Evolutionary conservation across 1,140 invertebrate species (phyloP), one percentile per base, ranked within the genome.

Genomic region (Mamestra configurata): DNA sequence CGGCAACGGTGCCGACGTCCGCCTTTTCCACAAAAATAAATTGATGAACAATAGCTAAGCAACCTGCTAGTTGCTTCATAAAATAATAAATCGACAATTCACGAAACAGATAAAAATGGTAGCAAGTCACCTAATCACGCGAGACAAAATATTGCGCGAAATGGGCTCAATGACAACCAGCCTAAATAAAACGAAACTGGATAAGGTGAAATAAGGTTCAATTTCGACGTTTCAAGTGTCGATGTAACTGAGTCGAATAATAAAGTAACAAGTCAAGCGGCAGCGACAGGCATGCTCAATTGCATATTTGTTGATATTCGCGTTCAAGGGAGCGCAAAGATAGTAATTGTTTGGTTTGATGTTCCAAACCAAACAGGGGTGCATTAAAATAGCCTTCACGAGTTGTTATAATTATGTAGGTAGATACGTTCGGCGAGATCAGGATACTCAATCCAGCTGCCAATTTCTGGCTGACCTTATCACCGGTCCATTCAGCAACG

Each of bases 271-370:
- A 22, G 51, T 55, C 51, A 11, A 55, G 51, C 51, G 53, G 22
- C 43, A 49, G 13, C 53, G 22, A 57, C 10, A 24, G 15, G 2
- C 13, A 57, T 27, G 53, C 22, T 24, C 53, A 57, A 24, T 57
- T 57, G 53, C 53, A 57, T 49, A 49, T 27, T 27, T 57, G 53
- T 57, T n/a, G n/a, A n/a, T n/a, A n/a, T n/a, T n/a, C n/a, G n/a
- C n/a, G n/a, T n/a, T n/a, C n/a, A n/a, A n/a, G n/a, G n/a, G n/a
- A n/a, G n/a, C n/a, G n/a, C n/a, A n/a, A n/a, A n/a, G n/a, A n/a
- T n/a, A n/a, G n/a, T 49, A 49, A 5, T n/a, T 5, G 46, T n/a
- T 49, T 15, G 13, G 43, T 46, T 46, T 15, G 0, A 46, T 11
- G 10, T 15, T 11, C 7, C 10, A 11, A 20, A 4, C 1, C 6